Percentiles rank a stretch among this genome's conserved stretches.
Conservation (phyloP, 1,140 invertebrate species). For the Meloidogyne chitwoodi region DNA sequence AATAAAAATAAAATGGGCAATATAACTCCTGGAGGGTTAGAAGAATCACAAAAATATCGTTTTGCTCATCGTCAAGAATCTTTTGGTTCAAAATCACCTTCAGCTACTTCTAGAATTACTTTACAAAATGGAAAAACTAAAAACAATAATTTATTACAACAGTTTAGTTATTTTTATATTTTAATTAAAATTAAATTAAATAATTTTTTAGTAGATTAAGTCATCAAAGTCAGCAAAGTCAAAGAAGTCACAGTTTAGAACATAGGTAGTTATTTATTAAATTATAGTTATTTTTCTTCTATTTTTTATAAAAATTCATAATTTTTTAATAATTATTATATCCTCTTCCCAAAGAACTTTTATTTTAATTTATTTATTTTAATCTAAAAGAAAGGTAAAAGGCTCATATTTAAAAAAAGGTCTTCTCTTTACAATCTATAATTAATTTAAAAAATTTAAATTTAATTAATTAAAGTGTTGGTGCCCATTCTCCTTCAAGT, state of each 20-base stretch:
- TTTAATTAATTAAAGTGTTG: constrained; percentile 18
- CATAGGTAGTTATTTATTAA: constrained; percentile 5
- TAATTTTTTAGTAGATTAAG: neutral
- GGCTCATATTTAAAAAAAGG: too few relatives aligned
- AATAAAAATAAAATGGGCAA: constrained; percentile 5
- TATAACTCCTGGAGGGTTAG: neutral
- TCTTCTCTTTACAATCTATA: too few relatives aligned
- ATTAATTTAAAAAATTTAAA: neutral
- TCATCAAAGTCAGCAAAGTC: neutral
- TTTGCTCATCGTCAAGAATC: constrained; percentile 40
- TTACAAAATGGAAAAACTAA: neutral
- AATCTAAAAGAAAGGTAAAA: too few relatives aligned
- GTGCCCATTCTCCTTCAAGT: constrained; percentile 35
- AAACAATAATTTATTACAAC: neutral
- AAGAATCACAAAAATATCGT: neutral
- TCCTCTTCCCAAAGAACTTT: too few relatives aligned
- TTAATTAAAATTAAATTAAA: neutral
- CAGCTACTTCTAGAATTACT: neutral
- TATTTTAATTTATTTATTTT: too few relatives aligned
- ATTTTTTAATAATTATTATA: too few relatives aligned
- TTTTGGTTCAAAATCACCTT: constrained; percentile 29
- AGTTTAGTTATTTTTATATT: neutral
- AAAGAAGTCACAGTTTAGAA: constrained; percentile 31
- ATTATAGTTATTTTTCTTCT: neutral
- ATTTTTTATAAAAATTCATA: too few relatives aligned